phyloP scores from a whole-genome alignment of 2,113 vertebrate species.

The Zapornia atra region DNA sequence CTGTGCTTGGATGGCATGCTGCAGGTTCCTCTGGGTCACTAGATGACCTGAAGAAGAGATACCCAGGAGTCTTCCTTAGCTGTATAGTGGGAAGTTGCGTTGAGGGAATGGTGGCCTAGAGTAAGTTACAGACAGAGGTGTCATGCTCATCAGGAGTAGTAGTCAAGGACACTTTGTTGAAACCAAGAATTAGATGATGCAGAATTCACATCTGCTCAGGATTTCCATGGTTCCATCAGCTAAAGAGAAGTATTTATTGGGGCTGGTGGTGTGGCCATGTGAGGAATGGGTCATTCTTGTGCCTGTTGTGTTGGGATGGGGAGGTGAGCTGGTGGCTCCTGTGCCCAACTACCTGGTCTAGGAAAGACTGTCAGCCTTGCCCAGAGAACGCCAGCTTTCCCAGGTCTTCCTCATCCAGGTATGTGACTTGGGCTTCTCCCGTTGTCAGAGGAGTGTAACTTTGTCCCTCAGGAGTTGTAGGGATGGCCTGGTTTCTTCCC shows the following conservation, averaged over 20 bases:
- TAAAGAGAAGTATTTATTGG: neutral
- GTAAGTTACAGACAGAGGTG: neutral
- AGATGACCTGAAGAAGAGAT: neutral
- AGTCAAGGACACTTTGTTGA: neutral
- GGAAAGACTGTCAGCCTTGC: neutral
- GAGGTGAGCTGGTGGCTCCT: neutral
- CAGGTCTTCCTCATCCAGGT: neutral
- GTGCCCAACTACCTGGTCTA: fast-evolving
- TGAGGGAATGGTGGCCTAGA: neutral
- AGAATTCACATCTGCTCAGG: neutral
- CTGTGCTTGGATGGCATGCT: neutral
- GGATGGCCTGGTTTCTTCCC: neutral
- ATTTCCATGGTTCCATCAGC: neutral
- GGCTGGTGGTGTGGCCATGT: neutral
- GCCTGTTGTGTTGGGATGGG: fast-evolving
- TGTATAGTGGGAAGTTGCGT: neutral
- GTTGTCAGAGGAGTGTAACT: neutral
- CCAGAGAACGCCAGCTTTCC: neutral
- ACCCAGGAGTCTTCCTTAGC: neutral
- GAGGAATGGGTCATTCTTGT: neutral
- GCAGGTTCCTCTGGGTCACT: neutral
- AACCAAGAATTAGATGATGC: neutral
- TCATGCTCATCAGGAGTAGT: neutral
- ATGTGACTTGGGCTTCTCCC: neutral
- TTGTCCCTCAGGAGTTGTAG: neutral